Evolutionary conservation across 1,140 invertebrate genomes (phyloP), one percentile per base, ranked within the genome.

Genomic region (Drosophila insularis): DNA sequence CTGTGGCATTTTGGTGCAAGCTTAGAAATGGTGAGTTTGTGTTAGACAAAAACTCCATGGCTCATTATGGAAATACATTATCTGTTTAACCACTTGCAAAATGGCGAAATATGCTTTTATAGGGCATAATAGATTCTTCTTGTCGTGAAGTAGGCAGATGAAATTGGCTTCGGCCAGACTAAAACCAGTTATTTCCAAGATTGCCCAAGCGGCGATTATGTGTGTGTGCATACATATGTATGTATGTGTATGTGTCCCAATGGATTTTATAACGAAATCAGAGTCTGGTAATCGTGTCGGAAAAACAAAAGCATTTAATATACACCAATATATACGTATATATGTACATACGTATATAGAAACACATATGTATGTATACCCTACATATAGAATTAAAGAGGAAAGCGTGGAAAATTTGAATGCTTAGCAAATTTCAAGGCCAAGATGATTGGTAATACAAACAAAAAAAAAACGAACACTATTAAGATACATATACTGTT

Each of bases 131-230:
- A 23, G 21, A 40, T 37, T 58, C 50, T 50, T 58, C 17, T 31
- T 58, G 32, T 76, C 58, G 40, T 13, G 13, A 54, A 55, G 2
- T 35, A 76, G 70, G 63, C 73, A 65, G 81, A 71, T 73, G 66
- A 54, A 81, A 72, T 86, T 82, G 78, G 82, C 77, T 78, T 64
- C 60, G 40, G 75, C 82, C 84, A 64, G 82, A 76, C 68, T 37
- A 61, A 67, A 86, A 76, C 82, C 82, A 86, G 82, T 86, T 86
- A 76, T 86, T 86, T 78, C 75, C 74, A 64, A 70, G 73, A 68
- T 21, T 50, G 71, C 64, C 70, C 69, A 69, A 79, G 69, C 61
- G 50, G 82, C 50, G 79, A 86, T 86, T 86, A 86, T 86, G 17
- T 50, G 43, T 50, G 39, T 43, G n/a, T 17, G 19, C 63, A 43